These are phyloP conservation scores for Panzeria rudis DNA, from an alignment of 2,888 invertebrate genomes.

Conservation along the genomic window DNA sequence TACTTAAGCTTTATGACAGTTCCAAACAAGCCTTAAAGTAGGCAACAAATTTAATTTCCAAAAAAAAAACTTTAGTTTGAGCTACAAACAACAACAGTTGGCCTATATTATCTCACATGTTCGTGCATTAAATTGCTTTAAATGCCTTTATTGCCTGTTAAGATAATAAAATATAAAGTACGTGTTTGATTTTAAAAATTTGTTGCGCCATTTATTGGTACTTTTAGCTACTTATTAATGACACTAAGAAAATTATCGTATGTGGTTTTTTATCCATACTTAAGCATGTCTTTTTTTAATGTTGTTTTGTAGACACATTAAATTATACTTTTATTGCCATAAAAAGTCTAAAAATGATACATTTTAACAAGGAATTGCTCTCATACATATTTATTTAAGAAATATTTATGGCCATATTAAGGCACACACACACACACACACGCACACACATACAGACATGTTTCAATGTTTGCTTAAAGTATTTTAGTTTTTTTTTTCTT, in stretches of 20 bases:
- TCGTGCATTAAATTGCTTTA: slow-evolving; percentile 25
- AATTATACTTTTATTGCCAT: slow-evolving; percentile 60
- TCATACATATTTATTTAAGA: not conserved
- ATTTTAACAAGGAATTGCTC: slow-evolving; percentile 3
- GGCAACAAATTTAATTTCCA: not conserved
- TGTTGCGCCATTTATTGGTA: slow-evolving; percentile 17
- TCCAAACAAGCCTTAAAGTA: slow-evolving; percentile 1
- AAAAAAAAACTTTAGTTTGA: not conserved
- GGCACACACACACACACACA: not conserved
- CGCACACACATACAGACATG: not conserved
- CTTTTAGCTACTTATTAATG: slow-evolving; percentile 43
- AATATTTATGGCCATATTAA: slow-evolving; percentile 11
- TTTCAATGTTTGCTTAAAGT: not conserved
- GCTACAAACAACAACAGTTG: not conserved
- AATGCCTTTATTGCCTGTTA: slow-evolving; percentile 36
- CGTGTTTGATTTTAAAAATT: slow-evolving; percentile 50
- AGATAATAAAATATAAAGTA: slow-evolving; percentile 34
- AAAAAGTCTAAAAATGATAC: slow-evolving; percentile 33
- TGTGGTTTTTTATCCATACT: not conserved
- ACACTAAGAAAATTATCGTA: not conserved
- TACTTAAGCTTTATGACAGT: not conserved
- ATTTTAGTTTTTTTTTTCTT: slow-evolving; percentile 3
- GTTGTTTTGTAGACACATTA: slow-evolving; percentile 61
- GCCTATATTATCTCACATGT: not conserved
- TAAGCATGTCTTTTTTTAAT: slow-evolving; percentile 51